Evolutionary conservation across 1,140 invertebrate genomes (phyloP), one percentile per base, ranked within the genome.

Genomic region (Bemisia tabaci): DNA sequence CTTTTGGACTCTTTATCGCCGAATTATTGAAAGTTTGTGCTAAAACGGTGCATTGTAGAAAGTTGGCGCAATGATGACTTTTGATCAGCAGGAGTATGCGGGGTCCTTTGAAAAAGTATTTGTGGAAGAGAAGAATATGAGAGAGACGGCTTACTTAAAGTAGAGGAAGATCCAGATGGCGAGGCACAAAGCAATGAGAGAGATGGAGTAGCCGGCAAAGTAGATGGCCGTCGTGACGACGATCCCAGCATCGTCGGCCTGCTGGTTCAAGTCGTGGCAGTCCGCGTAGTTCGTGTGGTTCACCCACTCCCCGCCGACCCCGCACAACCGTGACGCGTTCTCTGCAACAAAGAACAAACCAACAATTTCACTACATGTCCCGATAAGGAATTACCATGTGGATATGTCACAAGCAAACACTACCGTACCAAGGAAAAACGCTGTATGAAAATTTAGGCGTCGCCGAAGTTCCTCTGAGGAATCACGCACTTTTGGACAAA

Each of bases 41-140:
- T n/a, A n/a, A n/a, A n/a, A n/a, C n/a, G n/a, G n/a, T n/a, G n/a
- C n/a, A n/a, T n/a, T n/a, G n/a, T n/a, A n/a, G n/a, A n/a, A n/a
- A n/a, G n/a, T n/a, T n/a, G n/a, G n/a, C n/a, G n/a, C n/a, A n/a
- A n/a, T n/a, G n/a, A n/a, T n/a, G n/a, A n/a, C n/a, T n/a, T n/a
- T n/a, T n/a, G n/a, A n/a, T n/a, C n/a, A n/a, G n/a, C n/a, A n/a
- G n/a, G n/a, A n/a, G n/a, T n/a, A n/a, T n/a, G n/a, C n/a, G n/a
- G 82, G 77, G 95, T 93, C 78, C 94, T 96, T 84, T 58, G 84
- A 86, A 63, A 78, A 77, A 76, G 70, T 75, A 48, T 48, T 48
- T 48, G 33, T 17, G 33, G 33, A 63, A 26, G 9, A 39, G n/a
- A 65, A 48, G 59, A 59, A 61, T n/a, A n/a, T n/a, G n/a, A n/a